A percentile compares a stretch with the other conserved stretches of the same genome.
phyloP scores from a whole-genome alignment of 2,888 invertebrate genomes.

The Aleiodes alternator region DNA sequence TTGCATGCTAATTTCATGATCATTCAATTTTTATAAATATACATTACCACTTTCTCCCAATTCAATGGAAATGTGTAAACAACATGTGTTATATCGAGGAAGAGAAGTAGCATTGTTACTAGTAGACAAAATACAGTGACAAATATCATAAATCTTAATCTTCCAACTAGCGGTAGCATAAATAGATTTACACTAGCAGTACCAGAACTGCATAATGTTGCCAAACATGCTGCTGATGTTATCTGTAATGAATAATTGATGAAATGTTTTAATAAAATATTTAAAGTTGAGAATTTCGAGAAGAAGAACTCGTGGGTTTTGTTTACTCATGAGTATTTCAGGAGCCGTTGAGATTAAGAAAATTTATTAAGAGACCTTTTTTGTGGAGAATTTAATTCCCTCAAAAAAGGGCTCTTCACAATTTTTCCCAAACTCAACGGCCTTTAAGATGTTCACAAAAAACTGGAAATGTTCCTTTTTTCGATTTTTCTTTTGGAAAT shows the following conservation, averaged over 20 bases:
- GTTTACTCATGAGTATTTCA: too few species aligned
- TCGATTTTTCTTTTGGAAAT: too few species aligned
- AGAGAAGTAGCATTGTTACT: slow-evolving; percentile 84
- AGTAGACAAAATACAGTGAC: slow-evolving; percentile 85
- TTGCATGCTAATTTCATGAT: not conserved
- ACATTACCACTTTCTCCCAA: slow-evolving; percentile 86
- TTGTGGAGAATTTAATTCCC: too few species aligned
- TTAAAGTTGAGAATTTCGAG: not conserved
- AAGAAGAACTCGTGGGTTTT: too few species aligned
- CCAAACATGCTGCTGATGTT: slow-evolving; percentile 84
- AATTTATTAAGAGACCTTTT: too few species aligned
- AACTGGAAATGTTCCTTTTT: too few species aligned
- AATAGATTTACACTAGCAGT: slow-evolving; percentile 86
- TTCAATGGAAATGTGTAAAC: slow-evolving; percentile 87
- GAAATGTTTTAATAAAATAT: slow-evolving; percentile 1
- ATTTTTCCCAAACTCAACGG: too few species aligned
- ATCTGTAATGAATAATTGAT: slow-evolving; percentile 75
- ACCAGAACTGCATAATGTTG: slow-evolving; percentile 85
- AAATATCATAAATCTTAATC: slow-evolving; percentile 87
- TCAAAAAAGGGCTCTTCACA: too few species aligned
- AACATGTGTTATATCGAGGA: slow-evolving; percentile 87
- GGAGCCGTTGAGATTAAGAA: too few species aligned
- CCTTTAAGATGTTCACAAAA: too few species aligned
- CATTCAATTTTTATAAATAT: slow-evolving; percentile 31
- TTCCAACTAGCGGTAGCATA: slow-evolving; percentile 85